These are phyloP conservation scores for Tragelaphus strepsiceros DNA, from an alignment of 2,113 vertebrate genomes.

Conservation along the genomic window DNA sequence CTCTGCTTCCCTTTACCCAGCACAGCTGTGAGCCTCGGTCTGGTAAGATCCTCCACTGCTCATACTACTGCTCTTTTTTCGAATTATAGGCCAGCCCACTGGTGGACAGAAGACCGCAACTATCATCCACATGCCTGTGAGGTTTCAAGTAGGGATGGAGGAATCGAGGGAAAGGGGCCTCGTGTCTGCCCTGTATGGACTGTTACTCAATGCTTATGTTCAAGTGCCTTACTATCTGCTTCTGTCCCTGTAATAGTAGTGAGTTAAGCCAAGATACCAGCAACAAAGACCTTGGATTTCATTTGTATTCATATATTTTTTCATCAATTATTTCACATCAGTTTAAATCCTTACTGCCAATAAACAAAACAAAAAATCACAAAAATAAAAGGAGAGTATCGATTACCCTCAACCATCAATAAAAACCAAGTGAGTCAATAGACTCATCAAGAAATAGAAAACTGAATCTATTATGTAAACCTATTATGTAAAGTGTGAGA, in stretches of 20 bases:
- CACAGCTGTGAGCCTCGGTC: fast-evolving
- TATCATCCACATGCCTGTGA: neutral
- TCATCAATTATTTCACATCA: neutral
- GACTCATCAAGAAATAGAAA: neutral
- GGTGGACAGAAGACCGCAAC: neutral
- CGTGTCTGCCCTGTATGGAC: fast-evolving
- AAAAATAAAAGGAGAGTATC: neutral
- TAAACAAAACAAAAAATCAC: neutral
- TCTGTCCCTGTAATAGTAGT: neutral
- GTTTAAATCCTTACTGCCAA: neutral
- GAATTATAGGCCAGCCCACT: neutral
- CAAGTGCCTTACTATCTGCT: neutral
- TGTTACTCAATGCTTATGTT: neutral
- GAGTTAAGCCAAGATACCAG: neutral
- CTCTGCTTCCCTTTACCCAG: neutral
- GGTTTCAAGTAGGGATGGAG: neutral
- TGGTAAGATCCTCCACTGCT: neutral
- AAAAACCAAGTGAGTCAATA: neutral
- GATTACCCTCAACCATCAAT: neutral
- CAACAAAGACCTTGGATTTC: neutral
- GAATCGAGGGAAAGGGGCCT: neutral
- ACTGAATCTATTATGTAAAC: neutral
- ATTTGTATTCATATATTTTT: neutral
- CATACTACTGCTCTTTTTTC: neutral
- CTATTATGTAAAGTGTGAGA: neutral